These are phyloP conservation scores for Liparis tanakae DNA, from an alignment of 2,797 vertebrate species.

Conservation along the genomic window DNA sequence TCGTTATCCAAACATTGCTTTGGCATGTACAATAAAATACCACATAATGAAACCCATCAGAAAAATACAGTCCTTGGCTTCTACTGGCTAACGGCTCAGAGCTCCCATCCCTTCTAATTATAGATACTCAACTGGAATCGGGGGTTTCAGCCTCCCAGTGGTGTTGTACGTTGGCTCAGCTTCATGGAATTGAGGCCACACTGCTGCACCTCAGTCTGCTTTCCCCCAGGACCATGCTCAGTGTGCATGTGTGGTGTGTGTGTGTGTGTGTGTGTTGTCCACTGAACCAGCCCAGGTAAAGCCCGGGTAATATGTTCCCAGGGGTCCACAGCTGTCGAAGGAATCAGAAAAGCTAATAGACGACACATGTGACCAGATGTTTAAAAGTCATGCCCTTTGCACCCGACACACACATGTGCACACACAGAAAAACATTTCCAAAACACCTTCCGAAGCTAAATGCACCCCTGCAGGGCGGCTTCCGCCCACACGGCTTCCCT, in stretches of 20 bases:
- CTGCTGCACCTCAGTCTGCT: slow-evolving; percentile 45
- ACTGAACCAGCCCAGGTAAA: slow-evolving; percentile 56
- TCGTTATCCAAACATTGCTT: slow-evolving; percentile 17
- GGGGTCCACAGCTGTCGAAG: slow-evolving; percentile 67
- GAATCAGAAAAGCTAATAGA: slow-evolving; percentile 67
- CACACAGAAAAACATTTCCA: slow-evolving; percentile 30
- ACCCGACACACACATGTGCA: slow-evolving; percentile 27
- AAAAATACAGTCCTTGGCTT: slow-evolving; percentile 30
- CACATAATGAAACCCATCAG: slow-evolving; percentile 11
- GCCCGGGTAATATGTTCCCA: slow-evolving; percentile 56
- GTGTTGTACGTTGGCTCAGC: slow-evolving; percentile 49
- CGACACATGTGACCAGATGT: slow-evolving; percentile 74
- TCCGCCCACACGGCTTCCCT: slow-evolving; percentile 45
- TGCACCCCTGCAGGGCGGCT: slow-evolving; percentile 48
- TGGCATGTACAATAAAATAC: slow-evolving; percentile 5
- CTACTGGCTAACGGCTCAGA: slow-evolving; percentile 6
- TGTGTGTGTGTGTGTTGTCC: not conserved
- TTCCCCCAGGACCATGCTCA: slow-evolving; percentile 16
- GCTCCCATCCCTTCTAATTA: slow-evolving; percentile 42
- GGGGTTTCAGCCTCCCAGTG: slow-evolving; percentile 43
- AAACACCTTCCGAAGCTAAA: slow-evolving; percentile 50
- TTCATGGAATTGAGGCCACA: slow-evolving; percentile 7
- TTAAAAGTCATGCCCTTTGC: slow-evolving; percentile 45
- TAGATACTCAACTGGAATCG: slow-evolving; percentile 47
- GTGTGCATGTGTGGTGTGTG: slow-evolving; percentile 20